A percentile compares a stretch with the other conserved stretches of the same genome.
Conservation (phyloP, 2,888 invertebrate genomes). For the Aphidius colemani region DNA sequence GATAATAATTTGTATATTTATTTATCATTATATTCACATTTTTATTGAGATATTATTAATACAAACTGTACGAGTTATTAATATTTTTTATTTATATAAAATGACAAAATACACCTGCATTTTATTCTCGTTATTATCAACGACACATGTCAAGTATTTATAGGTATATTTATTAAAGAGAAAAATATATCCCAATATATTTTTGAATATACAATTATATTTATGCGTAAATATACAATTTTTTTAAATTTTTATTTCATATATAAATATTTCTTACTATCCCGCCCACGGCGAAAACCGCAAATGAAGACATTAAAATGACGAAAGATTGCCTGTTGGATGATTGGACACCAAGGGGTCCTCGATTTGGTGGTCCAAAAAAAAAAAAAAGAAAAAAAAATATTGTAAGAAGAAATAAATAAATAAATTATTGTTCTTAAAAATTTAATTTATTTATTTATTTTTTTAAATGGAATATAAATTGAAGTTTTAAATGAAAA, state of each 20-base stretch:
- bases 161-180: too few relatives aligned
- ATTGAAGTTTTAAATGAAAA: not conserved
- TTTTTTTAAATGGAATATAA: not conserved
- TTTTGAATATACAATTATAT: conserved; percentile 10
- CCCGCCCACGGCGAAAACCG: conserved; percentile 42
- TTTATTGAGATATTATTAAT: too few relatives aligned
- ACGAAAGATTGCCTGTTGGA: conserved; percentile 46
- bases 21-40: too few relatives aligned
- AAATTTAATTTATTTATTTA: not conserved
- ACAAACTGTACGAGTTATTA: too few relatives aligned
- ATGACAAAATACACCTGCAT: conserved; percentile 7
- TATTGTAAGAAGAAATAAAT: not conserved
- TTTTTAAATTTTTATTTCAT: not conserved
- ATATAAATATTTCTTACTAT: conserved; percentile 15
- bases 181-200: too few relatives aligned
- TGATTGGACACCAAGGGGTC: conserved; percentile 34
- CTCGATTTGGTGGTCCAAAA: conserved; percentile 18
- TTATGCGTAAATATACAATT: not conserved
- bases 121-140: too few relatives aligned
- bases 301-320: conserved; percentile 52
- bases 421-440: not conserved
- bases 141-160: too few relatives aligned
- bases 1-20: too few relatives aligned
- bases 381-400: not conserved
- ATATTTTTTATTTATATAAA: conserved; percentile 16